Conservation (phyloP, 1,140 invertebrate species). For the Nilaparvata lugens region DNA sequence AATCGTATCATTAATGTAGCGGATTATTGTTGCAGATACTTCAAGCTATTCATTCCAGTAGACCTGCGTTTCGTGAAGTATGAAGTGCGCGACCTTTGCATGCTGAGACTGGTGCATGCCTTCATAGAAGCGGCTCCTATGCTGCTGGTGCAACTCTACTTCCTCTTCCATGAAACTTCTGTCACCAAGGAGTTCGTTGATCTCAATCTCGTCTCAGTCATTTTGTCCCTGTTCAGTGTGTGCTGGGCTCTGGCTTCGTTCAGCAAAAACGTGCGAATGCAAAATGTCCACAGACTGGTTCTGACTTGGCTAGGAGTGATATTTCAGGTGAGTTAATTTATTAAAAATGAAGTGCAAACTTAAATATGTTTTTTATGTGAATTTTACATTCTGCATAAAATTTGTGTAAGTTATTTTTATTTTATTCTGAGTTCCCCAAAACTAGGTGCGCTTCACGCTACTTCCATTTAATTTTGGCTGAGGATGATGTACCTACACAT, state of each 20-base stretch:
- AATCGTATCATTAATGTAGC: too few relatives aligned
- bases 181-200: slow-evolving; percentile 51
- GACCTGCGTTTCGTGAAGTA: slow-evolving; percentile 72
- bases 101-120: slow-evolving; percentile 74
- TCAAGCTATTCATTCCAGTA: slow-evolving; percentile 77
- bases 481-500: too few relatives aligned
- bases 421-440: too few relatives aligned
- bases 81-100: slow-evolving; percentile 62
- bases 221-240: slow-evolving; percentile 71
- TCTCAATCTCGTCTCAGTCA: slow-evolving; percentile 70
- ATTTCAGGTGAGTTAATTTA: slow-evolving; percentile 49
- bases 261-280: slow-evolving; percentile 71
- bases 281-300: slow-evolving; percentile 73
- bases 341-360: too few relatives aligned
- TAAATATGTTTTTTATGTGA: too few relatives aligned
- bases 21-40: slow-evolving; percentile 48
- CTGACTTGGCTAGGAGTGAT: slow-evolving; percentile 85
- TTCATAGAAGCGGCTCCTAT: slow-evolving; percentile 82
- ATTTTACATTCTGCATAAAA: too few relatives aligned
- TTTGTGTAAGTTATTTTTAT: too few relatives aligned
- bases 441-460: too few relatives aligned
- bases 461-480: too few relatives aligned
- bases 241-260: slow-evolving; percentile 87
- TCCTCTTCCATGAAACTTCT: slow-evolving; percentile 44
- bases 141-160: slow-evolving; percentile 71